phyloP scores from a whole-genome alignment of 2,113 vertebrate genomes.

The Parus major region DNA sequence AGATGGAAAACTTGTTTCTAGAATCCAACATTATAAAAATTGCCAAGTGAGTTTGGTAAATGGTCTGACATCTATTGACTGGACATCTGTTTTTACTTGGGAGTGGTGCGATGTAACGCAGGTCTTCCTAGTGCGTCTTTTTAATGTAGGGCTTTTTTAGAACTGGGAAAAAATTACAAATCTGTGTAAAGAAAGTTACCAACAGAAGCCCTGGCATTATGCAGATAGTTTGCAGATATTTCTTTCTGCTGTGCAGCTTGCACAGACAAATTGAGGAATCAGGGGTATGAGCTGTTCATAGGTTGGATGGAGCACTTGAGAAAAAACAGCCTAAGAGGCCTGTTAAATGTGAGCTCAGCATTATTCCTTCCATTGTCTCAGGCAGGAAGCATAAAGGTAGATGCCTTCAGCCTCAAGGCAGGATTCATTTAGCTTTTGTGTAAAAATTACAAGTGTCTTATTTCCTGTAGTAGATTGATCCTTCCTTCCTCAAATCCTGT shows the following conservation, averaged over 20 bases:
- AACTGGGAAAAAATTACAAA: background rate
- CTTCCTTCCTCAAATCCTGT: background rate
- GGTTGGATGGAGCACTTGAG: background rate
- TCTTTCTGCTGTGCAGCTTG: background rate
- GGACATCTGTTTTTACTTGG: background rate
- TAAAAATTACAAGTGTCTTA: background rate
- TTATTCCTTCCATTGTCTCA: background rate
- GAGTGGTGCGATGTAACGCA: background rate
- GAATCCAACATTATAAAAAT: background rate
- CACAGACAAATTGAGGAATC: background rate
- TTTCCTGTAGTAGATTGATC: background rate
- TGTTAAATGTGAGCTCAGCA: background rate
- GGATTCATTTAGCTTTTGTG: background rate
- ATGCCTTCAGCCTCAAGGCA: background rate
- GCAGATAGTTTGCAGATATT: background rate
- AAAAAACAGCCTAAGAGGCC: fast-evolving
- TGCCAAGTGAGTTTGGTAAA: background rate
- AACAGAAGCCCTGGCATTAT: background rate
- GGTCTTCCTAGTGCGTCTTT: background rate
- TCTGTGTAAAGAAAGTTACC: background rate
- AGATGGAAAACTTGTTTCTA: background rate
- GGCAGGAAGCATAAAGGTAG: background rate
- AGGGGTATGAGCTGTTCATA: background rate
- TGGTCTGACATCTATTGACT: background rate
- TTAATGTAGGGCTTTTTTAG: background rate